Evolutionary conservation across 2,888 invertebrate species (phyloP).

Genomic region (Apodemia mormo): DNA sequence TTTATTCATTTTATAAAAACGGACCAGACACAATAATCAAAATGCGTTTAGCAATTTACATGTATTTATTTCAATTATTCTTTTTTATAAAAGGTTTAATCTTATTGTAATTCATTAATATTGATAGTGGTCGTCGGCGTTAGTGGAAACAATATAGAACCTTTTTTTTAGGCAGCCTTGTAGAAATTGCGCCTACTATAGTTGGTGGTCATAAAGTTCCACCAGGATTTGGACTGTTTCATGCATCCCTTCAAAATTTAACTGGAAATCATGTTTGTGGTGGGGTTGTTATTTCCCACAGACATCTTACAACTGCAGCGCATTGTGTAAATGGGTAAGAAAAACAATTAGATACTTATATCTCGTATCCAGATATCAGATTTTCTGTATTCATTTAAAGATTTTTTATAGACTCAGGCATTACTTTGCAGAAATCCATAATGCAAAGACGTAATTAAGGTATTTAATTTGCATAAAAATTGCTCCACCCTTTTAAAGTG

Average conservation of each 20-base stretch:
- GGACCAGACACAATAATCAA: not conserved
- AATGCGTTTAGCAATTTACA: not conserved
- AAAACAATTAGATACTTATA: not conserved
- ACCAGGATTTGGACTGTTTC: conserved; percentile 53
- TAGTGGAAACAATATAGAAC: not conserved
- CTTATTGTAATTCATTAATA: not conserved
- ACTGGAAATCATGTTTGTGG: conserved; percentile 69
- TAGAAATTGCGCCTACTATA: conserved; percentile 44
- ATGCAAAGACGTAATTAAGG: no score
- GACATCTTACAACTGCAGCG: conserved; percentile 63
- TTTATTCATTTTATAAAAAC: not conserved
- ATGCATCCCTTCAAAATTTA: conserved; percentile 67
- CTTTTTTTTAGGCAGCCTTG: conserved; percentile 7
- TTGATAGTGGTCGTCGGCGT: not conserved
- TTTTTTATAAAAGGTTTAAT: not conserved
- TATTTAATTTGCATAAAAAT: no score
- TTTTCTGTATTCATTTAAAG: no score
- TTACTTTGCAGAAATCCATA: no score
- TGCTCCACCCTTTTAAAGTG: no score
- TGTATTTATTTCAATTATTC: not conserved
- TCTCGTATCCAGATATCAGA: no score
- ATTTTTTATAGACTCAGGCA: no score
- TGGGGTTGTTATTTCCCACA: conserved; percentile 60
- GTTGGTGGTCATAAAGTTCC: conserved; percentile 63
- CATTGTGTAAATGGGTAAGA: conserved; percentile 56